Base-by-base conservation (phyloP, 1,140 invertebrate species). In the Tetraneura akinire region DNA sequence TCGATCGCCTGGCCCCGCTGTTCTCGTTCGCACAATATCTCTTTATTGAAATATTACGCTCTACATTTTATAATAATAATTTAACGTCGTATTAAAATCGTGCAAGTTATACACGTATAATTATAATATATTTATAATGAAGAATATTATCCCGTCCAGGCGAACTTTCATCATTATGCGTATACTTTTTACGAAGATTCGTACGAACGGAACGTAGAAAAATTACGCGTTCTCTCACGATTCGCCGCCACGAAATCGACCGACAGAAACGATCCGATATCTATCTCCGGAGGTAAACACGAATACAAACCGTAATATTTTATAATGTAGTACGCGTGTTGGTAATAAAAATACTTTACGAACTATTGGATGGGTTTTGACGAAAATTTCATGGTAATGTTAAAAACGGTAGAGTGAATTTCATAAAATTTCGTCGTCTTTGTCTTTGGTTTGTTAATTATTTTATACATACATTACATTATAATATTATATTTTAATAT, bases 41-140 rank as follows among this genome's bases (percentile, higher is more conserved):
- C 3, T 47, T 14, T 47, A 47, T 47, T n/a, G n/a, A n/a, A n/a
- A n/a, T n/a, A n/a, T n/a, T n/a, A n/a, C 16, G 57, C 14, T 14
- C 23, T 62, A 62, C 16, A 62, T 57, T 23, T 57, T 57, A 57
- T 57, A 57, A 57, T 23, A 23, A 23, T 60, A 60, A 29, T n/a
- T n/a, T n/a, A n/a, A 14, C 45, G 11, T 47, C 10, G 10, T 14
- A 47, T 13, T 6, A 4, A 47, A 10, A 10, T 14, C 13, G 45
- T 47, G 45, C 13, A 47, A 13, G 11, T 47, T 62, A 62, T 32
- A 62, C 4, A 32, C 29, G 26, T 32, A 10, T 62, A 16, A n/a
- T n/a, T n/a, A n/a, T n/a, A n/a, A n/a, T 57, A 60, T 18, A 6
- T 29, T 26, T 29, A 29, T 6, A 14, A n/a, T n/a, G n/a, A n/a